Base-by-base conservation (phyloP, 2,113 vertebrate species). In the Macrotis lagotis region DNA sequence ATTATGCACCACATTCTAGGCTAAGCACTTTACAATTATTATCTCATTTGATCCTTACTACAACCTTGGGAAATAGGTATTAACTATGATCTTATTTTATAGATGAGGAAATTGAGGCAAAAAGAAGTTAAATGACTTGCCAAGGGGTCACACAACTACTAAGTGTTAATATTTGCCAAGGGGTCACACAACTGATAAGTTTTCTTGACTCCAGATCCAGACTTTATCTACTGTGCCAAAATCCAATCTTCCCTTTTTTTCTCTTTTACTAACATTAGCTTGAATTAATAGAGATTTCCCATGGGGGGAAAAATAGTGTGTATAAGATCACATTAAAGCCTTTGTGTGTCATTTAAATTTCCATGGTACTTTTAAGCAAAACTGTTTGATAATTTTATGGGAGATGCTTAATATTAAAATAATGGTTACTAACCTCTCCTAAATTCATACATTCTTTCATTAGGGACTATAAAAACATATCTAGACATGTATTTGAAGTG, bases 401-500 rank as follows among this genome's bases (percentile, higher is more conserved):
- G 12, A 83, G 66, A 92, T 94, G 91, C 88, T 51, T 7, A 50
- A 93, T 52, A 92, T 50, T 91, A 93, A 96, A 95, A 90, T 96
- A 96, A 53, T 31, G 48, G 53, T 92, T 93, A 90, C 94, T 9
- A 92, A 51, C 92, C 96, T 97, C 90, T 95, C 53, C 89, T 93
- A 91, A 97, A 95, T 97, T 95, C 95, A 93, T 95, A 96, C 19
- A 92, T 96, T 94, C 93, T 83, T 52, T 96, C 97, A 95, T 95
- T 50, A 97, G 96, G 92, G 92, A 90, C 50, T 93, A 51, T 95
- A 96, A 95, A 95, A 93, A 89, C 90, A 94, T 91, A 93, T 90
- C 24, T 52, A 92, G 74, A 95, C 53, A 12, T 93, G 37, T 91
- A 90, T 90, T 90, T 92, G 95, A 94, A 97, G 96, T 92, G 53